A percentile compares a stretch with the other conserved stretches of the same genome.
Conservation (phyloP, 2,797 vertebrate species). For the Acanthurus tractus region DNA sequence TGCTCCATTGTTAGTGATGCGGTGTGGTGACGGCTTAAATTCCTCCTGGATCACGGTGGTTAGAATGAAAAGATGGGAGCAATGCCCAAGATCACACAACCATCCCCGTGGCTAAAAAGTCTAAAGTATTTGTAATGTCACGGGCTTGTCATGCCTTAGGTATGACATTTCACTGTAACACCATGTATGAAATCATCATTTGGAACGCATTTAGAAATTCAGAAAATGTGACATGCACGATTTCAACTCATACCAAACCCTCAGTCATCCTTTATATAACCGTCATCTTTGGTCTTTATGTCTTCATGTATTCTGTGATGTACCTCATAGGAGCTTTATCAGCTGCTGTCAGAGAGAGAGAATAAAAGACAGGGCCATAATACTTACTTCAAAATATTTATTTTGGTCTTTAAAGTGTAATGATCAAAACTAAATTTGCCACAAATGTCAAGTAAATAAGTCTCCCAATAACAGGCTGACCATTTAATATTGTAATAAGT, state of each 20-base stretch:
- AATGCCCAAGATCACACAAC: neutral
- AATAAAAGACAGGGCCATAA: conserved; percentile 3
- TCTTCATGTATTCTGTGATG: neutral
- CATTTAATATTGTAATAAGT: neutral
- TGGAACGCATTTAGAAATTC: neutral
- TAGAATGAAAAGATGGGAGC: neutral
- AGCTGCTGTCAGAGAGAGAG: conserved; percentile 5
- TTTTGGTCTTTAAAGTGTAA: neutral
- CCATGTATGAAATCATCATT: neutral
- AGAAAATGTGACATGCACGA: neutral
- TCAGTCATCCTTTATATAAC: neutral
- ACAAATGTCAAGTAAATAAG: neutral
- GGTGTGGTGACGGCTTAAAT: neutral
- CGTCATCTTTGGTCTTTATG: neutral
- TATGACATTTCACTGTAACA: conserved; percentile 1
- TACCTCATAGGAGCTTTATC: neutral
- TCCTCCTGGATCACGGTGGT: neutral
- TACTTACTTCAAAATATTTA: neutral
- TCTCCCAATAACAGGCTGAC: neutral
- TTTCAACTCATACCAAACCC: neutral
- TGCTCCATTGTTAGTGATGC: neutral
- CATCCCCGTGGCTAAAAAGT: neutral
- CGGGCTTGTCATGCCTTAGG: neutral
- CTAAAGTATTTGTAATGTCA: neutral
- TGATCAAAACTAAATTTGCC: conserved; percentile 31